Evolutionary conservation across 2,113 vertebrate species (phyloP), one percentile per base, ranked within the genome.

Genomic region (Colistium nudipinnis): DNA sequence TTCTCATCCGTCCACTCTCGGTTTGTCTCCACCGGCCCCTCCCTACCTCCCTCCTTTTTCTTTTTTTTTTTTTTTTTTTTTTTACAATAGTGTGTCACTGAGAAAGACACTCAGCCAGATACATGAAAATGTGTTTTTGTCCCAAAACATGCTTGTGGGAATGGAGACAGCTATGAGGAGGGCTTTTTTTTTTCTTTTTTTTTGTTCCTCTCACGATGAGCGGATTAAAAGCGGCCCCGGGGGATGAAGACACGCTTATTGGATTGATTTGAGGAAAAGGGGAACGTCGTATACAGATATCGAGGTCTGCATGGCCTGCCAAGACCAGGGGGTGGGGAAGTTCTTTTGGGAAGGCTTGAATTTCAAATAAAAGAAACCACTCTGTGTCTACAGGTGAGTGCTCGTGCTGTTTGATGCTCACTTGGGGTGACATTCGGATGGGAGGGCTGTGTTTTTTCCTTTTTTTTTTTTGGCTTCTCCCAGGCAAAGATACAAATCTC

Each of bases 401-500:
- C 44, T 16, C 87, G 72, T 70, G 47, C 44, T 16, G 62, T 78
- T 83, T 86, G 82, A 89, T 87, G 70, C 79, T 84, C 81, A 82
- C 48, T 70, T 74, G 56, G 55, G 73, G 75, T 79, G 73, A 80
- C 87, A 76, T 59, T 82, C 77, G 60, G 71, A 81, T 25, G 55
- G 54, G 62, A 85, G 31, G n/a, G 36, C 56, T 56, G 62, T 55
- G 35, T 12, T 68, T 80, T 71, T 74, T 67, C n/a, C n/a, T n/a
- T n/a, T n/a, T n/a, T n/a, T n/a, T n/a, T n/a, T n/a, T n/a, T n/a
- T n/a, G n/a, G n/a, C n/a, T 73, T 60, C 44, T 82, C 25, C 43
- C 48, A 60, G 60, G 61, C 47, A 71, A 59, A 83, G 85, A 92
- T 91, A 78, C 63, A 69, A 71, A 92, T 91, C 87, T 88, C 59